Conservation (phyloP, 2,113 vertebrate genomes). For the Ranitomeya imitator region DNA sequence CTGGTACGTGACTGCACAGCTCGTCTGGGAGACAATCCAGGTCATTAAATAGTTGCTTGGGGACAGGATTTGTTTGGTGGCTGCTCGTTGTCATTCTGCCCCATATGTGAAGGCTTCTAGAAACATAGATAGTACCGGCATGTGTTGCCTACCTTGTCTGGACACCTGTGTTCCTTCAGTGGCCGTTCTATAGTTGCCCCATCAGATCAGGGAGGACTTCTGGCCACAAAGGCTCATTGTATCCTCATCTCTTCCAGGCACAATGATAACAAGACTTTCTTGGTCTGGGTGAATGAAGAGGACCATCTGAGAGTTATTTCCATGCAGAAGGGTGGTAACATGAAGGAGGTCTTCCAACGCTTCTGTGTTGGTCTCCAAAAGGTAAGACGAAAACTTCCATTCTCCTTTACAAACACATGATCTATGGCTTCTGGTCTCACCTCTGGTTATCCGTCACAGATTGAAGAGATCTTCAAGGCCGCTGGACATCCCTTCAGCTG, state of each 20-base stretch:
- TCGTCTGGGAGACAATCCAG: not conserved
- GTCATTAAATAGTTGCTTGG: not conserved
- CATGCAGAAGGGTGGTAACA: slow-evolving; percentile 93
- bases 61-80: not conserved
- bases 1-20: slow-evolving; percentile 74
- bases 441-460: slow-evolving; percentile 68
- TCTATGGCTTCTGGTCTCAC: not conserved
- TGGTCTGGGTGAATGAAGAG: slow-evolving; percentile 96
- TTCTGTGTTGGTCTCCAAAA: slow-evolving; percentile 91
- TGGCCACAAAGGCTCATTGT: too few species aligned
- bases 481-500: slow-evolving; percentile 92
- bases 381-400: slow-evolving; percentile 66
- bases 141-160: too few species aligned
- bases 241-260: slow-evolving; percentile 72
- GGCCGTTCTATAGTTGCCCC: too few species aligned
- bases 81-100: too few species aligned
- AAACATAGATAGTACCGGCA: too few species aligned
- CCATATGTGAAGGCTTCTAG: too few species aligned
- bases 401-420: not conserved
- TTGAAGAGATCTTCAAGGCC: slow-evolving; percentile 92
- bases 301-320: slow-evolving; percentile 94
- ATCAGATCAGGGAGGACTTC: too few species aligned
- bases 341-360: slow-evolving; percentile 95
- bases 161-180: too few species aligned
- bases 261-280: slow-evolving; percentile 89